Evolutionary conservation across 2,113 vertebrate genomes (phyloP), one percentile per base, ranked within the genome.

Genomic region (Thalassoma bifasciatum): DNA sequence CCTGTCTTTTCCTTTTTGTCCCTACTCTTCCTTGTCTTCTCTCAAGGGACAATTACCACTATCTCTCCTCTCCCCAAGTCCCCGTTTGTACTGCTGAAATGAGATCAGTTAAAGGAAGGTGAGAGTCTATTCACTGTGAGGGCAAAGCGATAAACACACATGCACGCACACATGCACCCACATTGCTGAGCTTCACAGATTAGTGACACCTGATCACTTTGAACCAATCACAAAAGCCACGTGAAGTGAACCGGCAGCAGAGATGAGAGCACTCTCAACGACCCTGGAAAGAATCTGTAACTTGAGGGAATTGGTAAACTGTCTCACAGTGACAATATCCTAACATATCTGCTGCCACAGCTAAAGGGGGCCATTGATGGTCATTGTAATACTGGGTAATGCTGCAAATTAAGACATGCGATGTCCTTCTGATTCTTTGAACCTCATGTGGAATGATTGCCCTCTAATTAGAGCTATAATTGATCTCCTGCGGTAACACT

Each of bases 91-190:
- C 90, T 87, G 88, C 77, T 79, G 84, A 88, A 91, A 91, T 90
- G 68, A 91, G 87, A 92, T 91, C 88, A 88, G 92, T 90, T 89
- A 89, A 91, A 90, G 85, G 87, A 92, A 90, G 88, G 87, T 88
- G 83, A 91, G 86, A 86, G 82, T 91, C 88, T 85, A 85, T 91
- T 89, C 90, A 90, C 57, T 52, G 77, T 47, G 80, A 90, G 88
- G 88, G 87, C 88, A 88, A 86, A 84, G 81, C 3, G 83, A 92
- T 87, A 91, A 87, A 86, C 81, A 84, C 77, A 60, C 72, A 17
- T 69, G 62, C 77, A 26, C 68, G n/a, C 49, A 64, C 65, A 23
- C 47, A 66, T 67, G 44, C 71, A 61, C 38, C 26, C 36, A 68
- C 66, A 64, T 49, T 57, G 56, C 78, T 73, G 83, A 11, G n/a